Conservation (phyloP, 1,140 invertebrate species). For the Zaprionus camerounensis region DNA sequence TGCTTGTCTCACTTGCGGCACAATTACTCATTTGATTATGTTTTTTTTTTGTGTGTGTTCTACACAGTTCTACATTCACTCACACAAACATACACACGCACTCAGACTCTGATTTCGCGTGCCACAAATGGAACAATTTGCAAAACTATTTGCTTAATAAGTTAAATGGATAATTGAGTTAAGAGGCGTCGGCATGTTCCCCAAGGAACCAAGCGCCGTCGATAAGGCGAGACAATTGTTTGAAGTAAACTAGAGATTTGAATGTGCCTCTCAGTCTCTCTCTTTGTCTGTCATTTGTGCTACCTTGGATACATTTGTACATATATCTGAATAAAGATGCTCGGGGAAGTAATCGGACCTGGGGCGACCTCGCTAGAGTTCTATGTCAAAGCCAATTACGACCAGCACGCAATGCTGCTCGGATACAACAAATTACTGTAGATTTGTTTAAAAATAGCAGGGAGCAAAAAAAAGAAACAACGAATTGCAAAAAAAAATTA, state of each 20-base stretch:
- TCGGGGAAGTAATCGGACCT: constrained; percentile 18
- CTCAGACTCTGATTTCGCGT: constrained; percentile 56
- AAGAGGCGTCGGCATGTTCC: constrained; percentile 59
- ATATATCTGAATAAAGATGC: constrained; percentile 68
- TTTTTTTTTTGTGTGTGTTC: constrained; percentile 26
- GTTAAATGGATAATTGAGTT: constrained; percentile 81
- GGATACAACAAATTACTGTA: constrained; percentile 47
- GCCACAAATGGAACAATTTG: constrained; percentile 66
- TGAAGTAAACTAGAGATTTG: constrained; percentile 6
- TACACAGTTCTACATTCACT: background rate
- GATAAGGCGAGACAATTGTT: constrained; percentile 42
- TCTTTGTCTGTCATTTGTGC: background rate
- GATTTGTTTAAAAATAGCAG: constrained; percentile 54
- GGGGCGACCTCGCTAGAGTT: constrained; percentile 57
- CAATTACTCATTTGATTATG: constrained; percentile 69
- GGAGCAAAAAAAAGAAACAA: constrained; percentile 55
- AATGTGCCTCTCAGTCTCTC: background rate
- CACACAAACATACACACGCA: background rate
- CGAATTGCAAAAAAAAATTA: constrained; percentile 59
- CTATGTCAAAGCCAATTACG: constrained; percentile 72
- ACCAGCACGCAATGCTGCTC: constrained; percentile 55
- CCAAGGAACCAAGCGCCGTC: constrained; percentile 18
- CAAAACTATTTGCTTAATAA: constrained; percentile 73
- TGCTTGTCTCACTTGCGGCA: constrained; percentile 33
- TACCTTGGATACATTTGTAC: background rate